Conservation (phyloP, 2,888 invertebrate genomes). For the Ochlodes sylvanus region DNA sequence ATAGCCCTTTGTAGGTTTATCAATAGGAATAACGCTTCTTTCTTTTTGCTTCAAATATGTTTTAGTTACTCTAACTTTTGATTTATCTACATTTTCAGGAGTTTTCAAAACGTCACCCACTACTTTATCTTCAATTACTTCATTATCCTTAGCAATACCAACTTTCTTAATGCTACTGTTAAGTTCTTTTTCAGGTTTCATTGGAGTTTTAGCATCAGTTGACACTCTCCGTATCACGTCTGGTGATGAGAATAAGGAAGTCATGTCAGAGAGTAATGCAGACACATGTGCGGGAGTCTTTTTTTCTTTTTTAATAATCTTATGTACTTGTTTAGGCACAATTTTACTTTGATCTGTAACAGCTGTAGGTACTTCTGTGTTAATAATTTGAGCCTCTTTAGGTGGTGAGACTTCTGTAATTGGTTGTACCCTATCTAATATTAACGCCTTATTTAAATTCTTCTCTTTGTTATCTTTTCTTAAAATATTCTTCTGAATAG, state of each 20-base stretch:
- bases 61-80: conserved; percentile 54
- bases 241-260: conserved; percentile 91
- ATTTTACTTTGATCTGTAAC: conserved; percentile 66
- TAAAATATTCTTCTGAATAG: conserved; percentile 57
- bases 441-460: conserved; percentile 60
- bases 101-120: conserved; percentile 38
- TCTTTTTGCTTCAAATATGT: conserved; percentile 61
- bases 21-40: conserved; percentile 50
- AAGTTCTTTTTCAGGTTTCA: conserved; percentile 79
- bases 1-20: conserved; percentile 66
- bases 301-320: conserved; percentile 77
- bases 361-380: conserved; percentile 44
- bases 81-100: conserved; percentile 50
- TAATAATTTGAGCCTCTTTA: conserved; percentile 57
- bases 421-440: conserved; percentile 57
- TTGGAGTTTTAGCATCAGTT: conserved; percentile 75
- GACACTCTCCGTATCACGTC: conserved; percentile 90
- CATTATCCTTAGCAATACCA: conserved; percentile 44
- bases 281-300: conserved; percentile 86
- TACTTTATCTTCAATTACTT: conserved; percentile 49
- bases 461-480: conserved; percentile 72
- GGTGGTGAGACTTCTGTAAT: conserved; percentile 53
- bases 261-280: conserved; percentile 84
- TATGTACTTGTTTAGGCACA: conserved; percentile 71
- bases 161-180: conserved; percentile 53